A percentile compares a stretch with the other conserved stretches of the same genome.
phyloP scores from a whole-genome alignment of 2,797 vertebrate genomes.

The Tarsius wallacei region DNA sequence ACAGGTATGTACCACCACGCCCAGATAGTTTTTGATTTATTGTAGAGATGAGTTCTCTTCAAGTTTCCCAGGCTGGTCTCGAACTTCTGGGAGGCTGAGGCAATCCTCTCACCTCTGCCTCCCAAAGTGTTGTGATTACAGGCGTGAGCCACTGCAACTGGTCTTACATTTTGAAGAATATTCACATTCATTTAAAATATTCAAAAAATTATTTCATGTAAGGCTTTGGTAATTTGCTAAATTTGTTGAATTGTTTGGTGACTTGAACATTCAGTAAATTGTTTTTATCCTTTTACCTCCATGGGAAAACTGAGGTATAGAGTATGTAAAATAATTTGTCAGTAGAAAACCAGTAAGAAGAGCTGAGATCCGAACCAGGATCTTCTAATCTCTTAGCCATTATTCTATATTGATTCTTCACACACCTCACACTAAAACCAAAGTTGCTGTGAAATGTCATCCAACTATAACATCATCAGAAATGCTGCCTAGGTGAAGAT shows the following conservation, averaged over 20 bases:
- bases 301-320: not conserved
- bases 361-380: not conserved
- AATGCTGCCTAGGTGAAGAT: not conserved
- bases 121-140: no score
- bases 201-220: not conserved
- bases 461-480: not conserved
- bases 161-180: not conserved
- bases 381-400: not conserved
- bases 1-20: no score
- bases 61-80: no score
- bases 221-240: not conserved
- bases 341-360: not conserved
- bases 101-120: no score
- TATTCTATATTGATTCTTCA: not conserved
- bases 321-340: not conserved
- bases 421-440: not conserved
- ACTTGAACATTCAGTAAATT: not conserved
- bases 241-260: not conserved
- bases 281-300: not conserved
- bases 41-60: no score
- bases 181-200: constrained; percentile 9
- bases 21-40: no score
- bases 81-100: no score
- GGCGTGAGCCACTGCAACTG: no score
- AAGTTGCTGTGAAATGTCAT: not conserved